Conservation (phyloP, 2,888 invertebrate genomes). For the Strigamia transsilvanica region DNA sequence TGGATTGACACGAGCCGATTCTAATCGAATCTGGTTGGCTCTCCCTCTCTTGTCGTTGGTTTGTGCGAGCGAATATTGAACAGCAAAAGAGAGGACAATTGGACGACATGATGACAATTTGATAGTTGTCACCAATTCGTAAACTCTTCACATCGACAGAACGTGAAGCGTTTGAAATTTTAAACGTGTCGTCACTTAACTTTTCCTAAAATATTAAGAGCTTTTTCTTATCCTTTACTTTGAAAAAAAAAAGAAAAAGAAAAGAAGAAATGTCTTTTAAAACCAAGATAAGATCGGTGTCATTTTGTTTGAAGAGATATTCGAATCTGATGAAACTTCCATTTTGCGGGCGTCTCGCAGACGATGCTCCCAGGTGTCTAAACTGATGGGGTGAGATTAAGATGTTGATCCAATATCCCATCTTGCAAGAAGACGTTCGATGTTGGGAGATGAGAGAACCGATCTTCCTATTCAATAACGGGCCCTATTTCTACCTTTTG, state of each 20-base stretch:
- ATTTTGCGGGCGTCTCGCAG: constrained; percentile 38
- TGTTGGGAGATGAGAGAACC: constrained; percentile 40
- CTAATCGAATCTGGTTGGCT: constrained; percentile 50
- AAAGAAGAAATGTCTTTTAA: constrained; percentile 19
- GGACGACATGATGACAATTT: constrained; percentile 54
- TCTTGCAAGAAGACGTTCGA: constrained; percentile 40
- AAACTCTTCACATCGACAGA: constrained; percentile 7
- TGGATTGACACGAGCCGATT: constrained; percentile 54
- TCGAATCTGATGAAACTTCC: constrained; percentile 44
- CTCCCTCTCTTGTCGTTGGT: constrained; percentile 34
- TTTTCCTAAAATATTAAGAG: constrained; percentile 1
- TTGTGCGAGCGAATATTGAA: constrained; percentile 45
- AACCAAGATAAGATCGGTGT: constrained; percentile 39
- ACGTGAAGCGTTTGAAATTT: constrained; percentile 14
- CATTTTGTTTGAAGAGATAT: constrained; percentile 45
- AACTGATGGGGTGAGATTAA: constrained; percentile 49
- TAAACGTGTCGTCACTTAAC: constrained; percentile 23
- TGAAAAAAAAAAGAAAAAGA: not conserved
- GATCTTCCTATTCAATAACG: constrained; percentile 46
- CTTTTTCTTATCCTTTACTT: not conserved
- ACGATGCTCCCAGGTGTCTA: constrained; percentile 45
- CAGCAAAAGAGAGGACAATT: constrained; percentile 50
- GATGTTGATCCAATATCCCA: constrained; percentile 49
- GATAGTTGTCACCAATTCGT: constrained; percentile 53
- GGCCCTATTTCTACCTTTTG: constrained; percentile 41